phyloP scores from a whole-genome alignment of 2,113 vertebrate species.

The Osmerus eperlanus region DNA sequence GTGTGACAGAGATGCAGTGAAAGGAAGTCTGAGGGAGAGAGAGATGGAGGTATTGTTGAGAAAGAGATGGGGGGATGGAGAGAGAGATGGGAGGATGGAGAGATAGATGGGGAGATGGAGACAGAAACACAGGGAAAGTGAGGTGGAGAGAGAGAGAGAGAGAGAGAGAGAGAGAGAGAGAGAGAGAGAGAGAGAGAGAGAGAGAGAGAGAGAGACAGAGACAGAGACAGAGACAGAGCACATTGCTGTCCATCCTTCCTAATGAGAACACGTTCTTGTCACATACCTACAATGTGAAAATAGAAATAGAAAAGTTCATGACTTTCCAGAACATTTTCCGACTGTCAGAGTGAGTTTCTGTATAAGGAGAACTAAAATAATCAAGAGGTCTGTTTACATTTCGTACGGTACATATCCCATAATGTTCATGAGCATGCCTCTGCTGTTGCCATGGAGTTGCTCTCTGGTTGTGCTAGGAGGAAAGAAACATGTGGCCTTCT shows the following conservation, averaged over 20 bases:
- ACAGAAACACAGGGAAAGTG: no score
- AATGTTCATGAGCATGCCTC: not conserved
- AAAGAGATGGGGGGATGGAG: not conserved
- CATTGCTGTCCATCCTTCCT: no score
- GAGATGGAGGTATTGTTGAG: not conserved
- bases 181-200: slow-evolving; percentile 55
- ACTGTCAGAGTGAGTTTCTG: not conserved
- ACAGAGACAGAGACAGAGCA: no score
- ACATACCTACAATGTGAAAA: not conserved
- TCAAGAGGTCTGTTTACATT: not conserved
- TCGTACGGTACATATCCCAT: not conserved
- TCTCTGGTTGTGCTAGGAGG: not conserved
- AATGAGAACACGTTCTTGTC: not conserved
- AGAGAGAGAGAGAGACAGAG: no score
- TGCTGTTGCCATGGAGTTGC: not conserved
- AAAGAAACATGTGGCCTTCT: not conserved
- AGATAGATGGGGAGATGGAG: no score
- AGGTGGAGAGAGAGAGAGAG: slow-evolving; percentile 20
- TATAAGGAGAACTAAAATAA: not conserved
- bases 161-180: slow-evolving; percentile 39
- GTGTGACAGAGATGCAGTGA: slow-evolving; percentile 6
- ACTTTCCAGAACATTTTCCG: not conserved
- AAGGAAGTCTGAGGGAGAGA: slow-evolving; percentile 1
- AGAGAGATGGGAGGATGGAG: no score
- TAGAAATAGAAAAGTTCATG: not conserved